phyloP scores from a whole-genome alignment of 2,888 invertebrate species.

The Eristalis tenax region DNA sequence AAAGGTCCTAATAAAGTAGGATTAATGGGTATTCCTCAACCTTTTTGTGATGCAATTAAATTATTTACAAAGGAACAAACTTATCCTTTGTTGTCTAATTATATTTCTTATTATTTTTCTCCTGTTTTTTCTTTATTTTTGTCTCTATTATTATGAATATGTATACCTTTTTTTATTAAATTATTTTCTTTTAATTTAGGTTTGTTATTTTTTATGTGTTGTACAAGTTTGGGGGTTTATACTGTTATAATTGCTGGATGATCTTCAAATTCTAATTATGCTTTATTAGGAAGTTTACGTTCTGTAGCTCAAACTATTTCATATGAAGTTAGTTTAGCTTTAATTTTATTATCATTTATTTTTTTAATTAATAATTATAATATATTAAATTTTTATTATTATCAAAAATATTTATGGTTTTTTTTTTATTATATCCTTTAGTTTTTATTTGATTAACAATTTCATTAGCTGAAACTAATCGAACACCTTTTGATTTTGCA shows the following conservation, averaged over 20 bases:
- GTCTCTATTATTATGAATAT: conserved; percentile 83
- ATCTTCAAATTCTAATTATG: conserved; percentile 88
- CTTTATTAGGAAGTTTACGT: conserved; percentile 86
- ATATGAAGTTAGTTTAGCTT: conserved; percentile 87
- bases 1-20: conserved; percentile 89
- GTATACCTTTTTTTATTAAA: conserved; percentile 84
- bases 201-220: conserved; percentile 85
- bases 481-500: conserved; percentile 90
- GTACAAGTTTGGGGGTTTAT: conserved; percentile 86
- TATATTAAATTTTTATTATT: conserved; percentile 82
- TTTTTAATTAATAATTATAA: conserved; percentile 84
- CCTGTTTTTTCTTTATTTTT: conserved; percentile 84
- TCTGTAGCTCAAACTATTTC: conserved; percentile 89
- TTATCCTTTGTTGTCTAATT: conserved; percentile 84
- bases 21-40: conserved; percentile 85
- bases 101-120: conserved; percentile 84
- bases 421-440: conserved; percentile 83
- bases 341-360: conserved; percentile 85
- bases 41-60: conserved; percentile 88
- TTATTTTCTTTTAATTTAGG: conserved; percentile 84
- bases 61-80: conserved; percentile 86
- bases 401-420: conserved; percentile 83
- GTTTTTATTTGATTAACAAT: conserved; percentile 84
- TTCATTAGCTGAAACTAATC: conserved; percentile 87
- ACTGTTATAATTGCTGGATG: conserved; percentile 85